Evolutionary conservation across 2,113 vertebrate species (phyloP).

Genomic region (human): GRCh38 chr17:71375501-71376000

Average conservation of each 20-base stretch:
- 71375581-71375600: background rate
- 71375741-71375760: background rate
- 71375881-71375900: too few relatives aligned
- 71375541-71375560: background rate
- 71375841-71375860: background rate
- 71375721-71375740: background rate
- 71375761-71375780: background rate
- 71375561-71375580: background rate
- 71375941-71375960: background rate
- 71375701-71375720: background rate
- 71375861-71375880: too few relatives aligned
- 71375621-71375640: background rate
- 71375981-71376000: background rate
- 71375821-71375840: too few relatives aligned
- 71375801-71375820: background rate
- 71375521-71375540: background rate
- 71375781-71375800: background rate
- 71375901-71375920: background rate
- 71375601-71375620: background rate
- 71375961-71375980: rapidly evolving
- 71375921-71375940: too few relatives aligned
- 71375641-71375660: background rate
- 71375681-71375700: background rate
- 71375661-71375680: background rate
- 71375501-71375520: background rate